phyloP scores from a whole-genome alignment of 2,113 vertebrate genomes.

The Chionodraco myersi region DNA sequence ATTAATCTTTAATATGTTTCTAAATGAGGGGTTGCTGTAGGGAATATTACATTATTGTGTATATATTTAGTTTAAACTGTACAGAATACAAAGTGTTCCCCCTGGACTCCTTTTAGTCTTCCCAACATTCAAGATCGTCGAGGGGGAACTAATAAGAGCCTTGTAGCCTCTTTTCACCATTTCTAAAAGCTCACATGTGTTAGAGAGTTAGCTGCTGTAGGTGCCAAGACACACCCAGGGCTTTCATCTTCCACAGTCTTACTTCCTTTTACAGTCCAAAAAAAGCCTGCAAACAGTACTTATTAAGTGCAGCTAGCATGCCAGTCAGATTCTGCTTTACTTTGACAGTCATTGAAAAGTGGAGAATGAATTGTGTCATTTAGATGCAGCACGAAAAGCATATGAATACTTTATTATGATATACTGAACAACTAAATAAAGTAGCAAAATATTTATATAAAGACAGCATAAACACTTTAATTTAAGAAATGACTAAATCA shows the following conservation, averaged over 20 bases:
- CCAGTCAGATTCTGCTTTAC: background rate
- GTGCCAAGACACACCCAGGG: constrained; percentile 46
- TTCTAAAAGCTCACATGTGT: constrained; percentile 61
- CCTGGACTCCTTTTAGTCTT: background rate
- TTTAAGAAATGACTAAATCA: background rate
- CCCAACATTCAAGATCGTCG: constrained; percentile 14
- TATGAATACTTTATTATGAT: background rate
- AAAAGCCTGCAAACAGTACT: background rate
- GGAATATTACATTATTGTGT: background rate
- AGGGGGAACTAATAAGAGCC: constrained; percentile 59
- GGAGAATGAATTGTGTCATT: background rate
- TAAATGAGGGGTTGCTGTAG: constrained; percentile 36
- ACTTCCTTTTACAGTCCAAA: constrained; percentile 17
- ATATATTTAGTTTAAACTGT: constrained; percentile 33
- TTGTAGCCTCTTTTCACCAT: constrained; percentile 8
- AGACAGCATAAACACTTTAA: background rate
- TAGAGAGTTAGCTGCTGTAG: constrained; percentile 38
- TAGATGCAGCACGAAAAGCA: background rate
- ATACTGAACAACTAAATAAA: background rate
- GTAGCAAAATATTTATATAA: background rate
- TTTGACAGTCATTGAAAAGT: background rate
- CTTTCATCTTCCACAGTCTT: constrained; percentile 30
- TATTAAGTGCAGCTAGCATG: background rate
- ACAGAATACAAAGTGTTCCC: constrained; percentile 28
- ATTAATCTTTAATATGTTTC: constrained; percentile 39